Conservation (phyloP, 2,797 vertebrate genomes). For the Chloroceryle amazona region DNA sequence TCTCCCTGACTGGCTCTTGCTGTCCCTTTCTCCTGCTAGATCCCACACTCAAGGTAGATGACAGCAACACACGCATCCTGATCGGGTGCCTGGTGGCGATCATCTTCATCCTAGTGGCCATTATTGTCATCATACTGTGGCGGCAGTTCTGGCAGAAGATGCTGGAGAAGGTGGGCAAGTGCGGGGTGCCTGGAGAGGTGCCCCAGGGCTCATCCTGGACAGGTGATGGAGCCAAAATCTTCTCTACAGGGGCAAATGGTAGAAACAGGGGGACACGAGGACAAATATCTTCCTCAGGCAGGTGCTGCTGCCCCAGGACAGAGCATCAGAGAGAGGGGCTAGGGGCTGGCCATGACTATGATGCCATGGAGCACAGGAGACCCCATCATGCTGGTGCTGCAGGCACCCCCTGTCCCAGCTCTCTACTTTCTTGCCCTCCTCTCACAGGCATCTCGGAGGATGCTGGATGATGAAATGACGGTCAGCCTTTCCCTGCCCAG, state of each 20-base stretch:
- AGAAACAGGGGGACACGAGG: not conserved
- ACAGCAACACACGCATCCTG: slow-evolving; percentile 96
- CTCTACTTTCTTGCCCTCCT: not conserved
- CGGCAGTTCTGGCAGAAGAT: slow-evolving; percentile 99
- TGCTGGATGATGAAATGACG: slow-evolving; percentile 97
- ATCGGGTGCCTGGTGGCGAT: slow-evolving; percentile 98
- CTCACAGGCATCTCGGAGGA: slow-evolving; percentile 91
- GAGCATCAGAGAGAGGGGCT: not conserved
- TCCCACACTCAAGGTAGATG: slow-evolving; percentile 95
- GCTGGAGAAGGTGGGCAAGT: slow-evolving; percentile 92
- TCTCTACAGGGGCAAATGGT: not conserved
- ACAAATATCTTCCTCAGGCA: not conserved
- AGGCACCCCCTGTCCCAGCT: not conserved
- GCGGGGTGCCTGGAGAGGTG: rapidly evolving
- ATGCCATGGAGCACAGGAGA: not conserved
- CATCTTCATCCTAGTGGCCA: slow-evolving; percentile 96
- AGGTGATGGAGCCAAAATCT: not conserved
- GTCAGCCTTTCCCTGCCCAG: slow-evolving; percentile 97
- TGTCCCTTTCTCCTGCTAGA: slow-evolving; percentile 73
- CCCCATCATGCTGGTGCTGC: rapidly evolving
- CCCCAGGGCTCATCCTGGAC: not conserved
- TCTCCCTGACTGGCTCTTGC: not conserved
- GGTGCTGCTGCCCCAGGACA: not conserved
- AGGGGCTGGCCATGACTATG: rapidly evolving
- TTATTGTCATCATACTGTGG: slow-evolving; percentile 98